A percentile compares a stretch with the other conserved stretches of the same genome.
phyloP scores from a whole-genome alignment of 2,797 vertebrate genomes.

The Tragelaphus oryx region DNA sequence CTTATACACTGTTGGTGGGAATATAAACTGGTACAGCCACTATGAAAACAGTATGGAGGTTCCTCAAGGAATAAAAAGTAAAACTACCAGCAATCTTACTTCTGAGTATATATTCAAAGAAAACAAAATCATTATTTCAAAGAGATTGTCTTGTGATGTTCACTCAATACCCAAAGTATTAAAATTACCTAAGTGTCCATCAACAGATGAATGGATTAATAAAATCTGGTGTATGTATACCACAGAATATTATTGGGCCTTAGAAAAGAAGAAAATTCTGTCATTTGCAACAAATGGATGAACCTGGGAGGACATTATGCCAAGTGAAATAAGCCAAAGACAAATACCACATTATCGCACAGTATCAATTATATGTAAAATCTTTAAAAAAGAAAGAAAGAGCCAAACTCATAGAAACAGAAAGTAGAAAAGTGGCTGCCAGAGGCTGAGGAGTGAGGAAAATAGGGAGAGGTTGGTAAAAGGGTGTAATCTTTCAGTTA shows the following conservation, averaged over 20 bases:
- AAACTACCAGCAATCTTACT: background rate
- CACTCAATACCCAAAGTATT: background rate
- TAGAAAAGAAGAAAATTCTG: background rate
- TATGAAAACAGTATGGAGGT: background rate
- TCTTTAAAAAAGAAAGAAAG: background rate
- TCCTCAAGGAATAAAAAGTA: background rate
- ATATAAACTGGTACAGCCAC: background rate
- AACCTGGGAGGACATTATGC: background rate
- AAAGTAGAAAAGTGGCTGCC: background rate
- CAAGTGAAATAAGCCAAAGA: background rate
- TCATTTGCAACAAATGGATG: background rate
- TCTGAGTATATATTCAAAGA: background rate
- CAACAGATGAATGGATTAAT: background rate
- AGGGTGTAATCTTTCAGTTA: background rate
- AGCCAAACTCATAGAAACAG: background rate
- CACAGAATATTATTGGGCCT: background rate
- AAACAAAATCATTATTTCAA: background rate
- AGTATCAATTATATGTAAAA: background rate
- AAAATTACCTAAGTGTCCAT: background rate
- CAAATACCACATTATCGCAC: background rate
- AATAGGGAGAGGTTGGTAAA: background rate
- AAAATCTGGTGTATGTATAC: background rate
- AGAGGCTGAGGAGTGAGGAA: background rate
- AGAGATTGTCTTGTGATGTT: background rate
- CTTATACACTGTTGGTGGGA: background rate